Evolutionary conservation across 1,140 invertebrate genomes (phyloP), one percentile per base, ranked within the genome.

Genomic region (Melitaea cinxia): DNA sequence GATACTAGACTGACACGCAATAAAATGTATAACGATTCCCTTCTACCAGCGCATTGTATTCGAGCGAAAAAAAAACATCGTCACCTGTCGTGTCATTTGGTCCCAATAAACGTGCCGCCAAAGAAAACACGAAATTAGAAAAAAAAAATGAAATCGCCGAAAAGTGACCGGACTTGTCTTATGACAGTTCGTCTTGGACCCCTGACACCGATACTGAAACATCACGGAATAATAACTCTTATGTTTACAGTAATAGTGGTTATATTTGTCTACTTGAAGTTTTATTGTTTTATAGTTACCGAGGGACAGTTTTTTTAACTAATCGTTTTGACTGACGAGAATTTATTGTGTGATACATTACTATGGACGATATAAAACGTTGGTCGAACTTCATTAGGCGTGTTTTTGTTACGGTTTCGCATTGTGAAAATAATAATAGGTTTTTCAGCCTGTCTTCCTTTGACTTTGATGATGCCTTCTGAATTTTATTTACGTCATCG

Each of bases 11-110:
- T 70, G 74, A 80, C 84, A 85, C 80, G 81, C 87, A 85, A 88
- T 90, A 88, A 88, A 88, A 84, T 81, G 76, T 80, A 82, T 85
- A 88, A 90, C 85, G 78, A 81, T 85, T 87, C 83, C 76, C 58
- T 87, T 64, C 72, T 58, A 69, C 70, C 73, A 68, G 45, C 61
- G 67, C 55, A 72, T 77, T 77, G 73, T 78, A 71, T 63, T 70
- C 64, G 70, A 68, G 28, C 56, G 65, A 75, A 80, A 82, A 70
- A 84, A 86, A 78, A 75, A 73, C 62, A 68, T 69, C 83, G 85
- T 88, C 88, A 90, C 85, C 85, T 90, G 88, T 88, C 84, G 85
- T 88, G 88, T 90, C 88, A 88, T 90, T 90, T 88, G 88, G 88
- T 83, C 58, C 83, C 81, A 83, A 86, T 85, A 82, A 90, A 83